Evolutionary conservation across 2,888 invertebrate genomes (phyloP).

Genomic region (Drosophila hawaiiensis): DNA sequence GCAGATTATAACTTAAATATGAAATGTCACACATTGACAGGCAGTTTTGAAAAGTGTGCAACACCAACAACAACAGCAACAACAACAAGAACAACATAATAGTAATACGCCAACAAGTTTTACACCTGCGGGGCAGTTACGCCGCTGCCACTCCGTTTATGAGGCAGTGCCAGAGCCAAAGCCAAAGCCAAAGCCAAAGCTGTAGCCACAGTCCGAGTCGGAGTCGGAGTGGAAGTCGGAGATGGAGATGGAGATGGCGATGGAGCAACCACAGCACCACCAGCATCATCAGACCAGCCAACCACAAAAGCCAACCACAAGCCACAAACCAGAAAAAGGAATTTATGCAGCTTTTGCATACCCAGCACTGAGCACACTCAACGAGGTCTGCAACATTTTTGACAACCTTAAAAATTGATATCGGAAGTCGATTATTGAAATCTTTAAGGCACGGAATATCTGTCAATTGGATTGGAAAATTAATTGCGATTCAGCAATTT

Average conservation of each 20-base stretch:
- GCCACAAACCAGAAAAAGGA: constrained; percentile 43
- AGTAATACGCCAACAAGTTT: constrained; percentile 69
- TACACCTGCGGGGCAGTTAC: constrained; percentile 61
- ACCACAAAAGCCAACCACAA: constrained; percentile 54
- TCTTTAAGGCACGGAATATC: background rate
- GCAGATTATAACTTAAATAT: constrained; percentile 82
- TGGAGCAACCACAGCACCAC: constrained; percentile 27
- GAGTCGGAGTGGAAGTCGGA: constrained; percentile 37
- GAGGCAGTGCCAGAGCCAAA: constrained; percentile 45
- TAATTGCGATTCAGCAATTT: background rate
- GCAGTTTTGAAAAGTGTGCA: constrained; percentile 81
- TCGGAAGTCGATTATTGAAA: background rate
- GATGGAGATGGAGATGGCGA: constrained; percentile 36
- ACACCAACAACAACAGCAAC: constrained; percentile 49
- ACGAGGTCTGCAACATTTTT: background rate
- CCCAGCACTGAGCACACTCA: background rate
- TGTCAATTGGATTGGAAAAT: background rate
- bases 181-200: constrained; percentile 28
- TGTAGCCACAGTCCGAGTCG: constrained; percentile 19
- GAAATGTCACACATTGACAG: constrained; percentile 82
- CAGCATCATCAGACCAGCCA: constrained; percentile 25
- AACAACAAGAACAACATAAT: constrained; percentile 53
- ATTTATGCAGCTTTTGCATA: constrained; percentile 57
- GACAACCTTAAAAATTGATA: background rate
- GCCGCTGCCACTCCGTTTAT: constrained; percentile 73